A percentile compares a stretch with the other conserved stretches of the same genome.
Evolutionary conservation across 2,113 vertebrate species (phyloP).

Genomic region (Lepidothrix coronata): DNA sequence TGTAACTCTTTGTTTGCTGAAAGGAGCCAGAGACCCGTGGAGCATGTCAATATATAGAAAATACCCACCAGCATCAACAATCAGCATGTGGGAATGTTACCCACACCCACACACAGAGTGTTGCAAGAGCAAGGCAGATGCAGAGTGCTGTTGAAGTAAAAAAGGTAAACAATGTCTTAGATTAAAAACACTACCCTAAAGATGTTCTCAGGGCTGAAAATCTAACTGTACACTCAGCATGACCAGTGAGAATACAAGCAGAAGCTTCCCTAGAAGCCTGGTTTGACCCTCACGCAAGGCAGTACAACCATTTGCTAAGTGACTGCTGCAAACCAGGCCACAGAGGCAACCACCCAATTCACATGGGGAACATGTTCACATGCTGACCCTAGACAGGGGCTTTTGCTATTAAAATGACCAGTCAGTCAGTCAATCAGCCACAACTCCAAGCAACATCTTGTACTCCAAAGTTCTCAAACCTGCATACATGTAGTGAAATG

Average conservation of each 20-base stretch:
- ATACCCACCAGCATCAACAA: neutral
- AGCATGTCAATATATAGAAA: neutral
- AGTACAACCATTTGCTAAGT: neutral
- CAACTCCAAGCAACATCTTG: neutral
- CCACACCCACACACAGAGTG: neutral
- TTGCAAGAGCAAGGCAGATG: neutral
- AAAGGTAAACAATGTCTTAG: neutral
- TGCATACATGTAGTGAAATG: neutral
- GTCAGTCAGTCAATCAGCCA: neutral
- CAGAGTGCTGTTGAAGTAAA: fast-evolving
- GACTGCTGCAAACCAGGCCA: neutral
- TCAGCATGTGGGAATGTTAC: neutral
- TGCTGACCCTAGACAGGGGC: neutral
- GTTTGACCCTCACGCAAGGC: neutral
- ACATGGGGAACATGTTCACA: neutral
- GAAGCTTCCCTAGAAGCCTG: neutral
- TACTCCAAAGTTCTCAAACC: neutral
- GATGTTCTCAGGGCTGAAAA: neutral
- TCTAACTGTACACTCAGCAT: neutral
- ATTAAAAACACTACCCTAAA: neutral
- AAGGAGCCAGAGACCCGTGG: neutral
- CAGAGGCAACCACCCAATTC: neutral
- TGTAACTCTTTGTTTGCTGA: conserved; percentile 97
- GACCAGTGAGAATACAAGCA: neutral
- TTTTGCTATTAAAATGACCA: neutral